phyloP scores from a whole-genome alignment of 2,888 invertebrate species.

The Campaea margaritaria region DNA sequence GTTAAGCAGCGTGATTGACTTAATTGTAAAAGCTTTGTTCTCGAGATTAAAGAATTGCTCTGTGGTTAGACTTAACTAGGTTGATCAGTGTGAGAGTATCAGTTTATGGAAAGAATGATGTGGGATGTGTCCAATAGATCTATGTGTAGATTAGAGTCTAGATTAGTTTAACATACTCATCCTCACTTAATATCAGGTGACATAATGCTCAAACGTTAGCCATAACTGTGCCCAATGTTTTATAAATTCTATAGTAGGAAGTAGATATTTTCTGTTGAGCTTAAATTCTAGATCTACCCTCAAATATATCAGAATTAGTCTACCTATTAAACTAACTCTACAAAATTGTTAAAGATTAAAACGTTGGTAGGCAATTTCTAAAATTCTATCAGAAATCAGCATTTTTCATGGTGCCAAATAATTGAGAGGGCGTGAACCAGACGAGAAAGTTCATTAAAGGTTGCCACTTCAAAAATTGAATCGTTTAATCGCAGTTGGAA shows the following conservation, averaged over 20 bases:
- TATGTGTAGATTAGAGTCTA: no score
- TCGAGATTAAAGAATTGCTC: constrained; percentile 27
- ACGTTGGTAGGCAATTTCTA: constrained; percentile 15
- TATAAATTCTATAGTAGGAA: no score
- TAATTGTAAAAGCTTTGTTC: constrained; percentile 69
- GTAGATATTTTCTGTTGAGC: no score
- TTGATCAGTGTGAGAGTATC: constrained; percentile 2
- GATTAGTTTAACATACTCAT: no score
- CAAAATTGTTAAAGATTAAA: constrained; percentile 1
- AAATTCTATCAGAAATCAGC: constrained; percentile 41
- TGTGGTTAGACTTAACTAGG: constrained; percentile 11
- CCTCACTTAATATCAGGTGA: no score
- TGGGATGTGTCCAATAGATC: no score
- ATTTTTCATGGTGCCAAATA: constrained; percentile 51
- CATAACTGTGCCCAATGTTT: no score
- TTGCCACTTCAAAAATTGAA: constrained; percentile 75
- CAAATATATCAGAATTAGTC: no score
- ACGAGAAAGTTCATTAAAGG: constrained; percentile 65
- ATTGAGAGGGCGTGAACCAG: constrained; percentile 56
- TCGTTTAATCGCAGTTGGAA: constrained; percentile 67
- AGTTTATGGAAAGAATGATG: background rate
- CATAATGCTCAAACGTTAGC: no score
- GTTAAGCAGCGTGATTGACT: constrained; percentile 80
- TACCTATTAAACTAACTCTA: background rate
- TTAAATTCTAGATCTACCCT: no score